A percentile compares a stretch with the other conserved stretches of the same genome.
These are phyloP conservation scores for Tonatia bakeri DNA, from an alignment of 2,113 vertebrate species.

Conservation along the genomic window DNA sequence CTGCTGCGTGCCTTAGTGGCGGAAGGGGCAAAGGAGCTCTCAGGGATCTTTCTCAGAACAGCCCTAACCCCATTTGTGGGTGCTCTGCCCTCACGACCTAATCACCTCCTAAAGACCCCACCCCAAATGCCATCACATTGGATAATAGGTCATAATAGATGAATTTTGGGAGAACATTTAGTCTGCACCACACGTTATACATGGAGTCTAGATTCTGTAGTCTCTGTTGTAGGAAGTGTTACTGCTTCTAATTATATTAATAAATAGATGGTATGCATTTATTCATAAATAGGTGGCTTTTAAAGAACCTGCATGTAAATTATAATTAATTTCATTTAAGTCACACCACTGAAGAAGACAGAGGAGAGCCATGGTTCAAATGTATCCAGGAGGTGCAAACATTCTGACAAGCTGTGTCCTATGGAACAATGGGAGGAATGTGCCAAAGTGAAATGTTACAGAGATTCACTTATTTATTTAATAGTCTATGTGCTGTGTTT, in stretches of 20 bases:
- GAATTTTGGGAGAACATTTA: background rate
- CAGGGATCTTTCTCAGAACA: background rate
- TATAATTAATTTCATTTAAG: constrained; percentile 50
- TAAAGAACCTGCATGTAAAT: constrained; percentile 24
- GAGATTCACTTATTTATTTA: background rate
- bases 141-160: background rate
- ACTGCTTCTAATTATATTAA: background rate
- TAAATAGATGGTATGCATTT: too few species aligned
- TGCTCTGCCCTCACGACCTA: background rate
- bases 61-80: background rate
- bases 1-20: background rate
- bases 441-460: background rate
- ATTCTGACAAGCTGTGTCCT: background rate
- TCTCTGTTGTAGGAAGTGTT: background rate
- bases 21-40: background rate
- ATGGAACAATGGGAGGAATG: background rate
- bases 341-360: constrained; percentile 34
- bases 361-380: constrained; percentile 34
- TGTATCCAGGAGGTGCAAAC: background rate
- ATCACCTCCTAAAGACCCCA: background rate
- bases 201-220: background rate
- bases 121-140: background rate
- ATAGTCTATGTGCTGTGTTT: background rate
- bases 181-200: background rate
- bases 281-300: background rate